phyloP scores from a whole-genome alignment of 2,888 invertebrate genomes.

The Sinentomon sp. region DNA sequence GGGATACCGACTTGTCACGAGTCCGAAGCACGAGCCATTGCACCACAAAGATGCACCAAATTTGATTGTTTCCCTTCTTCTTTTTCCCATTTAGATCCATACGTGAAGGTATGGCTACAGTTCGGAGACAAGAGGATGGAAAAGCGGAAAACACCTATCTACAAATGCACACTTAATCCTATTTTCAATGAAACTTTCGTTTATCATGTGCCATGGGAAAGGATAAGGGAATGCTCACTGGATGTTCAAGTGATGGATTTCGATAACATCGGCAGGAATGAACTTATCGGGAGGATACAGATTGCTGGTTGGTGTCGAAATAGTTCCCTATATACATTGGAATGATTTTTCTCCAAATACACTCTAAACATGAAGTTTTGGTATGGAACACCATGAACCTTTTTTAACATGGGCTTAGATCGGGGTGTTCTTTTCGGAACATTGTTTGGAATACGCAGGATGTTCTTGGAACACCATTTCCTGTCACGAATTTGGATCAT shows the following conservation, averaged over 20 bases:
- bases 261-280: constrained; percentile 80
- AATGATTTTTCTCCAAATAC: too few relatives aligned
- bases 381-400: too few relatives aligned
- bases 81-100: constrained; percentile 46
- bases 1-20: too few relatives aligned
- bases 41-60: too few relatives aligned
- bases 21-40: too few relatives aligned
- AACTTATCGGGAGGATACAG: constrained; percentile 70
- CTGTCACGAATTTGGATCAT: too few relatives aligned
- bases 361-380: too few relatives aligned
- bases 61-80: constrained; percentile 7
- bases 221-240: constrained; percentile 74
- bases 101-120: constrained; percentile 92
- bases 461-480: too few relatives aligned
- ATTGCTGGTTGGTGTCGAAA: constrained; percentile 63
- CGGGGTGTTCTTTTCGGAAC: too few relatives aligned
- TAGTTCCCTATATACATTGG: too few relatives aligned
- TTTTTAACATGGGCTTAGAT: too few relatives aligned
- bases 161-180: constrained; percentile 78
- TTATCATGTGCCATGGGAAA: constrained; percentile 90
- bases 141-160: constrained; percentile 81
- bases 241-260: constrained; percentile 93
- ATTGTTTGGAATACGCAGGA: too few relatives aligned
- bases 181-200: constrained; percentile 87
- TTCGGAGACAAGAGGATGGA: constrained; percentile 83